Evolutionary conservation across 1,140 invertebrate genomes (phyloP).

Genomic region (Coptotermes formosanus): DNA sequence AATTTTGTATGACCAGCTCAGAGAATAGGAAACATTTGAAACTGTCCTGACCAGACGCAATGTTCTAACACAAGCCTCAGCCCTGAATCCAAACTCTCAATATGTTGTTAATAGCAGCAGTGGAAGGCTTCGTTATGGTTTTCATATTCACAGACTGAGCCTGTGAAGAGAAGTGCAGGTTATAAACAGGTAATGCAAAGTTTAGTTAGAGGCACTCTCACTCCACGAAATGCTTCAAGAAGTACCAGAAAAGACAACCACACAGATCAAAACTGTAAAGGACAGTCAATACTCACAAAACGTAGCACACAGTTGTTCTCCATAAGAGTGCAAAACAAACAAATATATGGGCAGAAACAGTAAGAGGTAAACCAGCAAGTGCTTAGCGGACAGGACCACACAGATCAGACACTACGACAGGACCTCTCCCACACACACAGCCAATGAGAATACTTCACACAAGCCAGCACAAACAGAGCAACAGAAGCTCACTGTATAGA

Average conservation of each 20-base stretch:
- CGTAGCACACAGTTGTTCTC: slow-evolving; percentile 9
- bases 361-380: slow-evolving; percentile 28
- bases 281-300: slow-evolving; percentile 15
- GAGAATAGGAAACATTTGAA: too few species aligned
- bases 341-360: slow-evolving; percentile 23
- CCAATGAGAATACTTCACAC: slow-evolving; percentile 13
- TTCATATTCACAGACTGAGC: background rate
- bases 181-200: background rate
- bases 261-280: slow-evolving; percentile 8
- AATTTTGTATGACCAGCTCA: too few species aligned
- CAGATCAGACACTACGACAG: slow-evolving; percentile 17
- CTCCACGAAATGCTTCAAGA: background rate
- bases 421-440: slow-evolving; percentile 17
- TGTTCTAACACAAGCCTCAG: too few species aligned
- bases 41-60: too few species aligned
- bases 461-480: slow-evolving; percentile 7
- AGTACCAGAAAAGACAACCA: background rate
- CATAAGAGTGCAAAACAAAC: slow-evolving; percentile 22
- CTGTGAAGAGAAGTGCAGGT: background rate
- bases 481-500: background rate
- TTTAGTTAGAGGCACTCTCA: background rate
- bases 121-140: background rate
- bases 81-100: background rate
- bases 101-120: background rate
- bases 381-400: slow-evolving; percentile 22